phyloP scores from a whole-genome alignment of 2,113 vertebrate species.

The Burhinus oedicnemus region DNA sequence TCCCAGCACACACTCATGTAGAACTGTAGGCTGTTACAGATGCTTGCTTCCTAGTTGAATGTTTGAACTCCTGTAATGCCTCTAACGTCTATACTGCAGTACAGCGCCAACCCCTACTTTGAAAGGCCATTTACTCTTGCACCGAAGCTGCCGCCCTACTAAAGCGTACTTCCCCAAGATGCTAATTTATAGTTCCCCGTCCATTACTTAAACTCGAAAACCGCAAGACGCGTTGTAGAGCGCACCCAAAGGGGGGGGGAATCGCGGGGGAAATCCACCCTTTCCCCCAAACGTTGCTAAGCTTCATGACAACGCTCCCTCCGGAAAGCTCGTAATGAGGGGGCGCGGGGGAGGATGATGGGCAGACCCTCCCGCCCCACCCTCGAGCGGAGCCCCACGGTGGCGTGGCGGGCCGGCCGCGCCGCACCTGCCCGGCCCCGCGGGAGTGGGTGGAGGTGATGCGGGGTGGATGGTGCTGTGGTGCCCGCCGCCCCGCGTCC shows the following conservation, averaged over 20 bases:
- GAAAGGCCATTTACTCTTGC: neutral
- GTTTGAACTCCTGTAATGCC: neutral
- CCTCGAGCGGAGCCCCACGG: neutral
- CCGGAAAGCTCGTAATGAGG: neutral
- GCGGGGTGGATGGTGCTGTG: neutral
- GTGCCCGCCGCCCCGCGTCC: neutral
- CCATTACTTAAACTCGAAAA: neutral
- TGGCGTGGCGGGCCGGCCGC: neutral
- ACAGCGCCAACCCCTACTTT: neutral
- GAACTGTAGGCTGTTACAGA: neutral
- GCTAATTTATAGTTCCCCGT: neutral
- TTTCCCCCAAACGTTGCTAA: neutral
- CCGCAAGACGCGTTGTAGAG: neutral
- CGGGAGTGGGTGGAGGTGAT: neutral
- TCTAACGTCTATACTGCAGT: neutral
- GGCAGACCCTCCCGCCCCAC: neutral
- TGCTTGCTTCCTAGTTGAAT: neutral
- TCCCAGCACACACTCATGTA: neutral
- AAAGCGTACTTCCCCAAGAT: neutral
- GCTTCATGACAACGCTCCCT: neutral
- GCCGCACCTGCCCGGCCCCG: neutral
- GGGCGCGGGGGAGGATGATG: accelerated
- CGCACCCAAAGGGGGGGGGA: neutral
- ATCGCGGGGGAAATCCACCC: neutral
- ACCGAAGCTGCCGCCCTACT: neutral